phyloP scores from a whole-genome alignment of 2,888 invertebrate species.

The Amblyjoppa proteus region DNA sequence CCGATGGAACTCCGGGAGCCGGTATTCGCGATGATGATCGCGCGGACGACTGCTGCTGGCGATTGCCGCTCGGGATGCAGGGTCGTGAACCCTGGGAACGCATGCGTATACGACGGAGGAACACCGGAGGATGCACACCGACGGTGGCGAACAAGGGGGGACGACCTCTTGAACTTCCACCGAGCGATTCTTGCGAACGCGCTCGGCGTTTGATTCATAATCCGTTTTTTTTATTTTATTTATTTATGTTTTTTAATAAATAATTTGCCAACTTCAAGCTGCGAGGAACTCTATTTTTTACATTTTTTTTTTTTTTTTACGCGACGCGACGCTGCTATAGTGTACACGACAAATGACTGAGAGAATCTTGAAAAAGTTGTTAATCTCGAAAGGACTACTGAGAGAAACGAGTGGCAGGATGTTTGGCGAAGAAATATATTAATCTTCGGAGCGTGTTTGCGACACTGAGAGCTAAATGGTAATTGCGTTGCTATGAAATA shows the following conservation, averaged over 20 bases:
- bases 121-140: slow-evolving; percentile 55
- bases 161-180: slow-evolving; percentile 30
- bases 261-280: background rate
- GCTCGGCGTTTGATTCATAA: background rate
- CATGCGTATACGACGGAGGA: slow-evolving; percentile 62
- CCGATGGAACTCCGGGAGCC: slow-evolving; percentile 47
- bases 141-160: slow-evolving; percentile 45
- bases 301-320: background rate
- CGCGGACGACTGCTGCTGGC: slow-evolving; percentile 67
- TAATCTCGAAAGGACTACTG: background rate
- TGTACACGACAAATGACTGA: background rate
- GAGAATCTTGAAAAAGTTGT: background rate
- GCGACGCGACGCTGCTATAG: background rate
- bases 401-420: background rate
- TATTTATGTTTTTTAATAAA: slow-evolving; percentile 11
- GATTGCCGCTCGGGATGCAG: slow-evolving; percentile 65
- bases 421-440: background rate
- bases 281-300: background rate
- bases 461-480: slow-evolving; percentile 21
- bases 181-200: slow-evolving; percentile 3
- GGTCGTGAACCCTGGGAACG: slow-evolving; percentile 68
- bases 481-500: slow-evolving; percentile 24
- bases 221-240: background rate
- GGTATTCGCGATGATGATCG: slow-evolving; percentile 65
- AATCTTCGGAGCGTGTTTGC: slow-evolving; percentile 5